Evolutionary conservation across 2,113 vertebrate genomes (phyloP).

Genomic region (Equus quagga): DNA sequence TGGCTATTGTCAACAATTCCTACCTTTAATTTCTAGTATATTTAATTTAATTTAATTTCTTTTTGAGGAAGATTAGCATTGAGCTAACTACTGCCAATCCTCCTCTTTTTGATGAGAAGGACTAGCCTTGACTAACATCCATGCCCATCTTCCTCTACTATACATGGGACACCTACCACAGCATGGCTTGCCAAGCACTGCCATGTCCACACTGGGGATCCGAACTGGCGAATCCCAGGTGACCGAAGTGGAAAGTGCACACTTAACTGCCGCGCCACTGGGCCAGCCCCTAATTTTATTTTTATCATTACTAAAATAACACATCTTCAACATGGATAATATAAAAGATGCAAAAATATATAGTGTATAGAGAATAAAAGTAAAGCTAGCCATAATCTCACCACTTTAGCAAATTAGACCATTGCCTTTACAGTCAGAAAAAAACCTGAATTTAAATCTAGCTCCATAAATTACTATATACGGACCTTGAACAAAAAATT

Average conservation of each 20-base stretch:
- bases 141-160: no score
- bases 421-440: neutral
- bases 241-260: no score
- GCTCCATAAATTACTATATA: neutral
- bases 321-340: neutral
- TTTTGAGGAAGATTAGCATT: no score
- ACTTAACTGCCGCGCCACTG: no score
- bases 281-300: neutral
- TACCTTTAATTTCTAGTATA: neutral
- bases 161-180: no score
- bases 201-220: no score
- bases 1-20: neutral
- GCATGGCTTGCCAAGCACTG: no score
- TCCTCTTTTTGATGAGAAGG: no score
- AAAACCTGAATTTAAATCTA: neutral
- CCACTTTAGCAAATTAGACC: neutral
- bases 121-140: no score
- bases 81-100: no score
- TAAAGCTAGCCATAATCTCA: neutral
- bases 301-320: neutral
- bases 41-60: neutral
- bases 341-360: slow-evolving; percentile 7
- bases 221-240: no score
- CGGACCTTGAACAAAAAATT: neutral
- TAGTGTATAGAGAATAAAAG: neutral